Evolutionary conservation across 2,888 invertebrate genomes (phyloP).

Genomic region (Caenorhabditis sinica): DNA sequence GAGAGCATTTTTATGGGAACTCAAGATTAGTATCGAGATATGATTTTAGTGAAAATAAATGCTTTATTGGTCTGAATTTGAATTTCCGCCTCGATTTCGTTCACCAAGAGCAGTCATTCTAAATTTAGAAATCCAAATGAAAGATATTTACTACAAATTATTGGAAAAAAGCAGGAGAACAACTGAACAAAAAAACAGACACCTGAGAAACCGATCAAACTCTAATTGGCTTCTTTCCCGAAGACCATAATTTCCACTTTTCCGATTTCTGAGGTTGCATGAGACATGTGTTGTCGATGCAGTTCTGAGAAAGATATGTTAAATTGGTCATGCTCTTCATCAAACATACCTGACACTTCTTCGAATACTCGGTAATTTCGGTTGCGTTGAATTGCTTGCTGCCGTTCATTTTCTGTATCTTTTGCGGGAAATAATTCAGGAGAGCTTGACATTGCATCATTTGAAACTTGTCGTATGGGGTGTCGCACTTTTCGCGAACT

Average conservation of each 20-base stretch:
- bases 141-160: no score
- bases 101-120: no score
- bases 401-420: not conserved
- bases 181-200: no score
- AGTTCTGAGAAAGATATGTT: not conserved
- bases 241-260: not conserved
- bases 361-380: not conserved
- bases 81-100: no score
- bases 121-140: no score
- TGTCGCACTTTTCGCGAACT: not conserved
- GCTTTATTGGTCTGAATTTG: no score
- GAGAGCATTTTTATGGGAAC: slow-evolving; percentile 15
- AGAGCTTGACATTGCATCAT: not conserved
- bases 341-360: not conserved
- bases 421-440: no score
- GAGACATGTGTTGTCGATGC: not conserved
- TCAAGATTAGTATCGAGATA: not conserved
- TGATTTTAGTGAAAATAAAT: no score
- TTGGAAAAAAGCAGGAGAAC: no score
- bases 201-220: no score
- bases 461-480: slow-evolving; percentile 3
- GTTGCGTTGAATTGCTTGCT: not conserved
- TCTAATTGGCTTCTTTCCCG: no score
- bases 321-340: not conserved
- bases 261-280: not conserved